Conservation (phyloP, 1,140 invertebrate genomes). For the Palaemon carinicauda region DNA sequence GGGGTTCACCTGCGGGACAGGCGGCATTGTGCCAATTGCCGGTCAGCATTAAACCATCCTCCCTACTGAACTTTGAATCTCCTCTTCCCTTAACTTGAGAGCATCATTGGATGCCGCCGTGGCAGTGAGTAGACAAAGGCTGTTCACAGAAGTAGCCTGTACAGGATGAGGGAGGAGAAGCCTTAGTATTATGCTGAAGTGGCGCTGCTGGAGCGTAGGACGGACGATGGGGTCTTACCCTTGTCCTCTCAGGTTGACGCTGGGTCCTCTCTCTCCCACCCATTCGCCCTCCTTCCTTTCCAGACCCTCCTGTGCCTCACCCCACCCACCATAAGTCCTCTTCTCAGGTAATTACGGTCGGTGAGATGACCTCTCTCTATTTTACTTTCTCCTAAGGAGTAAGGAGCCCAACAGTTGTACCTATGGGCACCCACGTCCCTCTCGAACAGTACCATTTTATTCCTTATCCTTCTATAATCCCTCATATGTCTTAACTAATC, state of each 20-base stretch:
- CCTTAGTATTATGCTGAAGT: not conserved
- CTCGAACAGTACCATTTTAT: not conserved
- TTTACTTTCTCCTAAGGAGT: slow-evolving; percentile 47
- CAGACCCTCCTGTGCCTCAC: not conserved
- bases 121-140: too few relatives aligned
- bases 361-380: slow-evolving; percentile 44
- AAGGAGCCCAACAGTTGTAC: not conserved
- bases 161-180: too few relatives aligned
- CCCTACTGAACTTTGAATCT: too few relatives aligned
- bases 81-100: too few relatives aligned
- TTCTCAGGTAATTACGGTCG: slow-evolving; percentile 31
- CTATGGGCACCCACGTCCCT: not conserved
- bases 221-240: not conserved
- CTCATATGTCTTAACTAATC: too few relatives aligned
- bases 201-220: not conserved
- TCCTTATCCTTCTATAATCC: not conserved
- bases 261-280: not conserved
- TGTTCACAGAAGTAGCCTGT: not conserved
- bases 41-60: too few relatives aligned
- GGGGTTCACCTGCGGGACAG: not conserved
- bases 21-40: not conserved
- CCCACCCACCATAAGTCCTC: not conserved
- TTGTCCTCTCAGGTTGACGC: slow-evolving; percentile 2
- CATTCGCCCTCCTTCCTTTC: not conserved
- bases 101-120: too few relatives aligned